Conservation (phyloP, 2,113 vertebrate genomes). For the Otus sunia region DNA sequence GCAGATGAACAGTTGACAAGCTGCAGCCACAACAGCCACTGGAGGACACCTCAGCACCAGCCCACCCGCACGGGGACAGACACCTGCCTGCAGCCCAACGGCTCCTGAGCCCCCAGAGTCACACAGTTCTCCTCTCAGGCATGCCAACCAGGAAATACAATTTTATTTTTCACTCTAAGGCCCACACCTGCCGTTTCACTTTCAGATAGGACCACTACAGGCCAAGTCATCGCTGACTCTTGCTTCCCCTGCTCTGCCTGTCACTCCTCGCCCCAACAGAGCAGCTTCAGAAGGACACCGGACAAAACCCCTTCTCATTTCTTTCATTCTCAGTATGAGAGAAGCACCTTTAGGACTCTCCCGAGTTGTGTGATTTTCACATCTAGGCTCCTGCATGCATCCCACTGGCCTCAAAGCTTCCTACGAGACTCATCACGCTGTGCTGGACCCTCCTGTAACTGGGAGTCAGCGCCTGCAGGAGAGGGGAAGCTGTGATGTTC, state of each 20-base stretch:
- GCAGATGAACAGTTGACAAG: neutral
- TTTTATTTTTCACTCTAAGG: neutral
- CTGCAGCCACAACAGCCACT: neutral
- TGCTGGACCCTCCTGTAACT: too few species aligned
- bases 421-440: rapidly evolving
- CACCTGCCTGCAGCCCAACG: neutral
- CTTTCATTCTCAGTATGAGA: neutral
- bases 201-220: neutral
- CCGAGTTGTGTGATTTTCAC: neutral
- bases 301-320: neutral
- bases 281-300: neutral
- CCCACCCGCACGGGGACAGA: neutral
- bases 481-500: neutral
- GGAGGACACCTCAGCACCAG: neutral
- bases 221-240: neutral
- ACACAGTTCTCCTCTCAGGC: neutral
- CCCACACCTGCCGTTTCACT: neutral
- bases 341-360: neutral
- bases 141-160: neutral
- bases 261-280: neutral
- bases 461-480: neutral
- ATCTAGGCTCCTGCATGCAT: rapidly evolving
- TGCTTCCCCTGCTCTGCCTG: neutral
- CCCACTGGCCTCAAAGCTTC: neutral
- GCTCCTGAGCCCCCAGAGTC: neutral